phyloP scores from a whole-genome alignment of 2,113 vertebrate genomes.

The Tichodroma muraria region DNA sequence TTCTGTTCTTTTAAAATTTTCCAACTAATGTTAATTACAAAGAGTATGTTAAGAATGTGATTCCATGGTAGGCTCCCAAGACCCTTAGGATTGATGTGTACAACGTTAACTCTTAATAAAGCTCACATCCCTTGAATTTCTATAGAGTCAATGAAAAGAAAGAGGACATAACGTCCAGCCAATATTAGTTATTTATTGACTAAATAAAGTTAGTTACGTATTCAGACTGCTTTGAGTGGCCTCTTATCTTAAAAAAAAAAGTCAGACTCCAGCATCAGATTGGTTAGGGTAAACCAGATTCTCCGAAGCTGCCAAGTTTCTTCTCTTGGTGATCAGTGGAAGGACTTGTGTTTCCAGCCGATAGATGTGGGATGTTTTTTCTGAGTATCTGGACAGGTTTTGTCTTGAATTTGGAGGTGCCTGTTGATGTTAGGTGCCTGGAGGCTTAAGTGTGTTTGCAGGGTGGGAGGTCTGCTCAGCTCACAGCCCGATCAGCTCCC shows the following conservation, averaged over 20 bases:
- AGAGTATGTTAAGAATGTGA: background rate
- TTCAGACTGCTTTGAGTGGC: background rate
- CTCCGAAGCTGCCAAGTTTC: background rate
- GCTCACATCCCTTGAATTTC: background rate
- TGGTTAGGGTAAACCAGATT: background rate
- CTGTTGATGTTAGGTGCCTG: background rate
- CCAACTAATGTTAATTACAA: background rate
- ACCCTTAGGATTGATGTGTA: background rate
- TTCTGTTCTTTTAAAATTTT: background rate
- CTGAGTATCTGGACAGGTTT: background rate
- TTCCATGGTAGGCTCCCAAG: background rate
- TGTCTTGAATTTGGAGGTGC: background rate
- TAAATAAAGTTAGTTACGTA: no score
- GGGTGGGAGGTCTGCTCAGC: background rate
- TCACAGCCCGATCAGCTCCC: background rate
- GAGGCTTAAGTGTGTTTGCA: background rate
- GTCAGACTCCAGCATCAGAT: background rate
- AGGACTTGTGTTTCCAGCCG: accelerated
- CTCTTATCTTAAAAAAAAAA: background rate
- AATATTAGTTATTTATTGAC: background rate
- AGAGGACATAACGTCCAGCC: background rate
- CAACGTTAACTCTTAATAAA: background rate
- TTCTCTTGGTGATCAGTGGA: background rate
- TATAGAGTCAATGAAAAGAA: background rate
- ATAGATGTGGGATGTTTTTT: background rate